Percentiles rank a stretch among this genome's conserved stretches.
Conservation (phyloP, 2,888 invertebrate species). For the Drosophila melanocephala region DNA sequence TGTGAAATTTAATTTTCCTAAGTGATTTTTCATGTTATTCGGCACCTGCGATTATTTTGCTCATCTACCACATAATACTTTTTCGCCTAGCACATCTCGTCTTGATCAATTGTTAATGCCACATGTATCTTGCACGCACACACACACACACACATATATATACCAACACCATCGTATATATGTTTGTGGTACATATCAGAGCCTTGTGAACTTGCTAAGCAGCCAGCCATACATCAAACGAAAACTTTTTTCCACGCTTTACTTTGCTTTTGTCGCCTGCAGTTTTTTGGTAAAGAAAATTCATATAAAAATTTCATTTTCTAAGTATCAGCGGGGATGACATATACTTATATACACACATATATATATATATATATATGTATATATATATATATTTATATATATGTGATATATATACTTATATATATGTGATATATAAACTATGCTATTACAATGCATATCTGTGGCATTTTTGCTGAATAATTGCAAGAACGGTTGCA, state of each 20-base stretch:
- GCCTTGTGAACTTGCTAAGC: constrained; percentile 71
- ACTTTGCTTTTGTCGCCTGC: constrained; percentile 50
- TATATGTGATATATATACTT: background rate
- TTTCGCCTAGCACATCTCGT: constrained; percentile 51
- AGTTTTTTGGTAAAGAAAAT: constrained; percentile 41
- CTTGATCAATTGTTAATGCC: constrained; percentile 79
- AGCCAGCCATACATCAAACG: constrained; percentile 71
- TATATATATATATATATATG: background rate
- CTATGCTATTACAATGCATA: constrained; percentile 20
- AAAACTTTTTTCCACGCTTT: constrained; percentile 60
- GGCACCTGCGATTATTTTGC: constrained; percentile 78
- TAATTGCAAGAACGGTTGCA: constrained; percentile 11
- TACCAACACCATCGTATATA: no score
- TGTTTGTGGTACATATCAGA: constrained; percentile 53
- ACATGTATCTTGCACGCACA: constrained; percentile 58
- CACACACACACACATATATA: no score
- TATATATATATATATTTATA: background rate
- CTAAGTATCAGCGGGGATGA: constrained; percentile 23
- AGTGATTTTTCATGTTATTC: constrained; percentile 82
- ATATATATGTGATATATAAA: background rate
- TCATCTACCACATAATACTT: constrained; percentile 68
- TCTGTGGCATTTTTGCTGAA: constrained; percentile 20
- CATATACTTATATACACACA: background rate
- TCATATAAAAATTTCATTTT: constrained; percentile 62
- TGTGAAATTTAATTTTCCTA: constrained; percentile 81